These are phyloP conservation scores for Aldabrachelys gigantea DNA, from an alignment of 2,113 vertebrate genomes.

Conservation along the genomic window DNA sequence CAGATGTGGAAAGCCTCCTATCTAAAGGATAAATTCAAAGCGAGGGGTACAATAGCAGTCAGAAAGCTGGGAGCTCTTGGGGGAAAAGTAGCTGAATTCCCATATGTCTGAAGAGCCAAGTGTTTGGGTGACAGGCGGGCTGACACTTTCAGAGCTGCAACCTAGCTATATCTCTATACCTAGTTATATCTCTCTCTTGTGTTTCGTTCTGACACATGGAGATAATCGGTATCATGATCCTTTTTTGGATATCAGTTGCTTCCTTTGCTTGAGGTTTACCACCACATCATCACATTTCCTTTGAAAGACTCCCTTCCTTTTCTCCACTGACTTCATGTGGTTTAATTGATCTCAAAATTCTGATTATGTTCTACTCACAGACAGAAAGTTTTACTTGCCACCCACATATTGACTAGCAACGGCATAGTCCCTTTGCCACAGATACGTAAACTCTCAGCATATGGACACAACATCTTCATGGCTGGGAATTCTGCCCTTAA, in stretches of 20 bases:
- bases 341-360: neutral
- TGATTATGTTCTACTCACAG: neutral
- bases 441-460: neutral
- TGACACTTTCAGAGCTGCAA: neutral
- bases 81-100: neutral
- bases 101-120: neutral
- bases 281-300: slow-evolving; percentile 13
- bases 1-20: neutral
- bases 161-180: neutral
- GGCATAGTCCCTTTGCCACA: neutral
- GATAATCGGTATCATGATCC: neutral
- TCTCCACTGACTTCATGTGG: neutral
- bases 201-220: slow-evolving; percentile 46
- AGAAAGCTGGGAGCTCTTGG: neutral
- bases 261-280: slow-evolving; percentile 21
- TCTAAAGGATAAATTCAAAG: neutral
- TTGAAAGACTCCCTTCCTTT: neutral
- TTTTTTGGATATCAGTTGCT: slow-evolving; percentile 16
- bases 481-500: neutral
- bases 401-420: neutral
- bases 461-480: neutral
- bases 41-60: neutral
- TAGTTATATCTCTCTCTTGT: neutral
- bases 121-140: neutral
- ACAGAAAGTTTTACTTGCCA: neutral